Conservation (phyloP, 2,888 invertebrate species). For the Adelphocoris suturalis region DNA sequence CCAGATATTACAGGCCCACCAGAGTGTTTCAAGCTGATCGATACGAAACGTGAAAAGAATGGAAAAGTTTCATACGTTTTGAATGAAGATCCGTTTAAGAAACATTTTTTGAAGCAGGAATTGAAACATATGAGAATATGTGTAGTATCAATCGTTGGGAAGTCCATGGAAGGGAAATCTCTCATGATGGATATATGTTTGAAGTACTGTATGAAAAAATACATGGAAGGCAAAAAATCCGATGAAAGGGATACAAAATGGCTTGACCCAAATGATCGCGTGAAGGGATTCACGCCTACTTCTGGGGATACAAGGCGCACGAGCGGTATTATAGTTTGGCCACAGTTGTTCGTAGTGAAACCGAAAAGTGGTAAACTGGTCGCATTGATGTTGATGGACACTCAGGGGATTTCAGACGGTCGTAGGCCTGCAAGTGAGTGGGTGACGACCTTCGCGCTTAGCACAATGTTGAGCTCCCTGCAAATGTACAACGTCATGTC, state of each 20-base stretch:
- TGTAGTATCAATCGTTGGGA: constrained; percentile 2
- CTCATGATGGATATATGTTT: not conserved
- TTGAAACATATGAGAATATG: not conserved
- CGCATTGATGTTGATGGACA: not conserved
- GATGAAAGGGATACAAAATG: not conserved
- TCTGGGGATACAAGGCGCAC: not conserved
- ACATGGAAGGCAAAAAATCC: not conserved
- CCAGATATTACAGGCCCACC: not conserved
- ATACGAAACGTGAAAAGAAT: not conserved
- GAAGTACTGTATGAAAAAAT: not conserved
- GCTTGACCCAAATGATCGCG: not conserved
- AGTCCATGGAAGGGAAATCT: not conserved
- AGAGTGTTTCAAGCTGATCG: not conserved
- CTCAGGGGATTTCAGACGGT: not conserved
- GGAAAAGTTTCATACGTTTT: not conserved
- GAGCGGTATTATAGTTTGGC: not conserved
- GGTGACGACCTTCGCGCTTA: not conserved
- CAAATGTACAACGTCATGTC: not conserved
- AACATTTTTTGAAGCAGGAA: not conserved
- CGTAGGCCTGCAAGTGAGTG: not conserved
- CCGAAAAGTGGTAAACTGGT: not conserved
- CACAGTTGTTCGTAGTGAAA: not conserved
- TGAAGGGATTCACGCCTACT: not conserved
- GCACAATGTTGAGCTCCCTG: not conserved
- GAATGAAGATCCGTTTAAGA: not conserved